Evolutionary conservation across 2,888 invertebrate species (phyloP), one percentile per base, ranked within the genome.

Genomic region (Stenurella melanura): DNA sequence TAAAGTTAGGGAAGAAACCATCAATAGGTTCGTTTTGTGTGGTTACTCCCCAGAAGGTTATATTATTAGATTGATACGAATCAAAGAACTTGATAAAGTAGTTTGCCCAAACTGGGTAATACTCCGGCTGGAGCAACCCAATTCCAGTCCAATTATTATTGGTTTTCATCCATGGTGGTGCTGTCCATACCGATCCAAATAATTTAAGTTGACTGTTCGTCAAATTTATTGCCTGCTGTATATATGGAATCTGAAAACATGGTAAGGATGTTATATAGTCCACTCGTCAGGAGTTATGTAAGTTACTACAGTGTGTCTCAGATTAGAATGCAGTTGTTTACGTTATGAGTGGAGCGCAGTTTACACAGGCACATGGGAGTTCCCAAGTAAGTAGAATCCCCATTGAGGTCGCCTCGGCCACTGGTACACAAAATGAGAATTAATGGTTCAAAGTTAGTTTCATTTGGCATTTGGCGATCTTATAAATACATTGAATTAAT

Each of bases 1-100:
- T 15, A 0, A 7, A 26, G 1, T 11, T 26, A 61, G 79, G 68
- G 18, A 79, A 18, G 19, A 76, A 66, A 17, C 78, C 81, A 85
- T 94, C 93, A 6, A 92, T 86, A 0, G 98, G 97, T 87, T 98
- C 97, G 87, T 97, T 98, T 26, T 96, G 96, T 0, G 95, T 94
- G 0, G 97, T 95, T 38, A 97, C 90, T 0, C 94, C 96, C 97
- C 97, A 98, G 80, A 95, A 92, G 1, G 91, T 88, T 57, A 93
- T 89, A 17, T 93, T 93, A n/a, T 93, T 89, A 42, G 92, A 91
- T 75, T 92, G 90, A 89, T 97, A 97, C 73, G 92, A 93, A 79
- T 96, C 93, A 57, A 97, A 88, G 90, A 96, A 97, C 87, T 93
- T 95, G 4, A 96, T 85, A 87, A 95, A 93, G 86, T 97, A 97